A percentile compares a stretch with the other conserved stretches of the same genome.
These are phyloP conservation scores for Andrena marginata DNA, from an alignment of 2,888 invertebrate species.

Conservation along the genomic window DNA sequence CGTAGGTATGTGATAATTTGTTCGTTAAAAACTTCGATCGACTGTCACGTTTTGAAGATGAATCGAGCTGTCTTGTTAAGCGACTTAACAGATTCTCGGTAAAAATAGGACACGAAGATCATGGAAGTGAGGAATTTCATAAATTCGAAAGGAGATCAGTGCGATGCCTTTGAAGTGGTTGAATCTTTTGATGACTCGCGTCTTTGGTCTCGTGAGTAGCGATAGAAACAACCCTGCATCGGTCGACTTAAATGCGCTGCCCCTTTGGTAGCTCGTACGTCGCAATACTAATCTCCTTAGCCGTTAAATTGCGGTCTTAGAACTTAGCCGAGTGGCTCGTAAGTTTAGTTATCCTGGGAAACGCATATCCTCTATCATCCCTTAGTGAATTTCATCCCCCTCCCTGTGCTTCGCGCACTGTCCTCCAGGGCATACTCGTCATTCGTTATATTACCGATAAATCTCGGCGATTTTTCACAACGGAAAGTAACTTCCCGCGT, in stretches of 20 bases:
- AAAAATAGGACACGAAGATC: not conserved
- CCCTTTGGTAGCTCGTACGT: slow-evolving; percentile 47
- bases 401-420: slow-evolving; percentile 20
- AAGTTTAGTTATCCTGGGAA: slow-evolving; percentile 61
- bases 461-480: slow-evolving; percentile 51
- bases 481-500: slow-evolving; percentile 4
- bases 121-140: not conserved
- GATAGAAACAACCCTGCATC: slow-evolving; percentile 27
- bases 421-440: slow-evolving; percentile 38
- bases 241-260: slow-evolving; percentile 42
- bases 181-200: not conserved
- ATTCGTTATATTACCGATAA: slow-evolving; percentile 64
- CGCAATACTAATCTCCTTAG: slow-evolving; percentile 64
- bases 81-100: too few species aligned
- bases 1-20: not conserved
- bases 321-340: slow-evolving; percentile 62
- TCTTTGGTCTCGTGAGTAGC: not conserved
- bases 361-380: slow-evolving; percentile 54
- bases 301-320: slow-evolving; percentile 69
- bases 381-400: slow-evolving; percentile 55
- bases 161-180: not conserved
- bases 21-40: too few species aligned
- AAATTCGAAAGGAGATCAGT: slow-evolving; percentile 1
- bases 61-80: too few species aligned
- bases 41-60: too few species aligned